Percentiles rank a stretch among this genome's conserved stretches.
Evolutionary conservation across 2,888 invertebrate species (phyloP).

Genomic region (Chymomyza caudatula): DNA sequence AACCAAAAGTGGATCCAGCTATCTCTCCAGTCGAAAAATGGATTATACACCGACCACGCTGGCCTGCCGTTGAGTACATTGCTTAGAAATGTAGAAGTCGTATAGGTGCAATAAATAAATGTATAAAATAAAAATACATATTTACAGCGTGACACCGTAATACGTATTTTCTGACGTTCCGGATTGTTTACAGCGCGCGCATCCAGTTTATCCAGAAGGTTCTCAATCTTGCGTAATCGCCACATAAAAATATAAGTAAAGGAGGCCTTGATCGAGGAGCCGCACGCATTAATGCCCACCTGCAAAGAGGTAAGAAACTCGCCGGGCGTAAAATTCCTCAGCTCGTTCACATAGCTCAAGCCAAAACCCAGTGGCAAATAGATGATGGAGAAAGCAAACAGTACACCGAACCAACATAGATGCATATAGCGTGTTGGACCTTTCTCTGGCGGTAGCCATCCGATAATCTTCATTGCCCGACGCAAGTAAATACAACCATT

Average conservation of each 20-base stretch:
- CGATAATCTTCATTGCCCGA: slow-evolving; percentile 41
- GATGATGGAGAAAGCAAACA: slow-evolving; percentile 35
- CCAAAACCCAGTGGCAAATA: slow-evolving; percentile 49
- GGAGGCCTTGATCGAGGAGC: slow-evolving; percentile 35
- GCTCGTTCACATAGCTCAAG: slow-evolving; percentile 47
- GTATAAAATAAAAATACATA: slow-evolving; percentile 37
- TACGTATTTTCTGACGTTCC: slow-evolving; percentile 38
- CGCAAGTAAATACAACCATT: slow-evolving; percentile 41
- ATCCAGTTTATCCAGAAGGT: slow-evolving; percentile 41
- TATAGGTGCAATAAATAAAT: slow-evolving; percentile 35
- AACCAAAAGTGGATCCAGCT: slow-evolving; percentile 33
- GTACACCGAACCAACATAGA: slow-evolving; percentile 29
- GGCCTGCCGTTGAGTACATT: slow-evolving; percentile 36
- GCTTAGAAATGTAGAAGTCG: slow-evolving; percentile 38
- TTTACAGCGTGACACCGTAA: slow-evolving; percentile 45
- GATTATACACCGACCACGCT: slow-evolving; percentile 55
- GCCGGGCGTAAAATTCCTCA: slow-evolving; percentile 45
- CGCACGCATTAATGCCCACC: slow-evolving; percentile 45
- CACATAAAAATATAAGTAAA: slow-evolving; percentile 34
- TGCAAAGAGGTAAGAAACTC: slow-evolving; percentile 58
- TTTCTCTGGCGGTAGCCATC: slow-evolving; percentile 44
- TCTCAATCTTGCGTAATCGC: slow-evolving; percentile 29
- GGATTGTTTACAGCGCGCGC: slow-evolving; percentile 22
- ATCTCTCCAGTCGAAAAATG: slow-evolving; percentile 42
- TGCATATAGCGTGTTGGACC: slow-evolving; percentile 40